Conservation (phyloP, 2,888 invertebrate species). For the Meliscaeva auricollis region DNA sequence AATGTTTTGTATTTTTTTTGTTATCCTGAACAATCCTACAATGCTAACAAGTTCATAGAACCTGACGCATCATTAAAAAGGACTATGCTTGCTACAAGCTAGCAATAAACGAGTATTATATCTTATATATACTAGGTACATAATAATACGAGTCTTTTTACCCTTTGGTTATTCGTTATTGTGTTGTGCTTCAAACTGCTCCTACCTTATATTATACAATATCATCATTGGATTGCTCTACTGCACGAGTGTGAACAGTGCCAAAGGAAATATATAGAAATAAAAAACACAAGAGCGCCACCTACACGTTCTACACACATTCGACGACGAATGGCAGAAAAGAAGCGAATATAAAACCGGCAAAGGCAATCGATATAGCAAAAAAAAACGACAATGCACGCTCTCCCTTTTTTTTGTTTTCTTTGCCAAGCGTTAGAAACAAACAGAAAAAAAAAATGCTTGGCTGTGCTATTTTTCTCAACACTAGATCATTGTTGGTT, state of each 20-base stretch:
- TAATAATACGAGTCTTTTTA: neutral
- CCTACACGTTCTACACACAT: slow-evolving; percentile 42
- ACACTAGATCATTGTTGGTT: slow-evolving; percentile 24
- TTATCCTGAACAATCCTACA: slow-evolving; percentile 19
- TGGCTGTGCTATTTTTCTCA: slow-evolving; percentile 22
- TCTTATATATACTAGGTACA: too few species aligned
- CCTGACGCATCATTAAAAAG: slow-evolving; percentile 42
- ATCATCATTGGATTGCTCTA: slow-evolving; percentile 35
- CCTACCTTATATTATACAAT: slow-evolving; percentile 22
- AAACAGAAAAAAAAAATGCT: slow-evolving; percentile 9
- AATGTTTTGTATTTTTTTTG: neutral
- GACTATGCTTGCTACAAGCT: slow-evolving; percentile 14
- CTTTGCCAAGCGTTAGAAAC: neutral
- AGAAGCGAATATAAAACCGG: slow-evolving; percentile 50
- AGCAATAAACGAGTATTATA: neutral
- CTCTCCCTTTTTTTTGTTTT: slow-evolving; percentile 16
- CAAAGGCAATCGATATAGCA: slow-evolving; percentile 62
- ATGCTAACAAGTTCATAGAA: slow-evolving; percentile 47
- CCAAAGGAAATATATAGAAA: slow-evolving; percentile 59
- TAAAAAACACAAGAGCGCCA: slow-evolving; percentile 58
- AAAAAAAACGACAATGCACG: slow-evolving; percentile 37
- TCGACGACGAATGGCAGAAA: slow-evolving; percentile 54
- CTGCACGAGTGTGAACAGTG: slow-evolving; percentile 41
- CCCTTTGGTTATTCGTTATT: slow-evolving; percentile 26
- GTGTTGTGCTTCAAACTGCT: slow-evolving; percentile 13